Evolutionary conservation across 92 coral and sea anemone species (phyloP).

Genomic region (Umimayanthus kanabou): DNA sequence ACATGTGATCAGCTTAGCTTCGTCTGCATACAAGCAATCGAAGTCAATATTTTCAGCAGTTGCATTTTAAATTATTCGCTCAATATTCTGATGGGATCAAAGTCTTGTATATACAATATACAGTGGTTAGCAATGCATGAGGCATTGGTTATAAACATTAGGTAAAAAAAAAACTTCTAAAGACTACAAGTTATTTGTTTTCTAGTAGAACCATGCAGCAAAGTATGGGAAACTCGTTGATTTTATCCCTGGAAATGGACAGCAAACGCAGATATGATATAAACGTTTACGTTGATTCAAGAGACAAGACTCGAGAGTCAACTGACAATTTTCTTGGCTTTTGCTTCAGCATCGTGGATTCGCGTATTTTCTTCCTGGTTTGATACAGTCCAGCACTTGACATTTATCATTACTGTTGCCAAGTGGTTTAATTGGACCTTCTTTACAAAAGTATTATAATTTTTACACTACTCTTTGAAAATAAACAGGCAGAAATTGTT

Average conservation of each 20-base stretch:
- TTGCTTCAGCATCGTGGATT: neutral
- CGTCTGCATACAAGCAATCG: neutral
- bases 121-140: neutral
- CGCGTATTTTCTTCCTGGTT: neutral
- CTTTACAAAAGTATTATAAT: neutral
- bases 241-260: neutral
- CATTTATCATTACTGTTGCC: neutral
- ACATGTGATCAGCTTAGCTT: neutral
- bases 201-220: neutral
- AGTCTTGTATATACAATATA: neutral
- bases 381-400: neutral
- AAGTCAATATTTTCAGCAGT: conserved; percentile 20
- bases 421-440: neutral
- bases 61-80: neutral
- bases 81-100: conserved; percentile 10
- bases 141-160: neutral
- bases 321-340: neutral
- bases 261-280: neutral
- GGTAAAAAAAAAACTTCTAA: neutral
- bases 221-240: neutral
- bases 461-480: neutral
- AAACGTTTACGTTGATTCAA: too few species aligned
- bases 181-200: neutral
- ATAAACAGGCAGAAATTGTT: neutral
- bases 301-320: neutral